Evolutionary conservation across 2,113 vertebrate genomes (phyloP).

Genomic region (Cyphomyrus plagiostoma): DNA sequence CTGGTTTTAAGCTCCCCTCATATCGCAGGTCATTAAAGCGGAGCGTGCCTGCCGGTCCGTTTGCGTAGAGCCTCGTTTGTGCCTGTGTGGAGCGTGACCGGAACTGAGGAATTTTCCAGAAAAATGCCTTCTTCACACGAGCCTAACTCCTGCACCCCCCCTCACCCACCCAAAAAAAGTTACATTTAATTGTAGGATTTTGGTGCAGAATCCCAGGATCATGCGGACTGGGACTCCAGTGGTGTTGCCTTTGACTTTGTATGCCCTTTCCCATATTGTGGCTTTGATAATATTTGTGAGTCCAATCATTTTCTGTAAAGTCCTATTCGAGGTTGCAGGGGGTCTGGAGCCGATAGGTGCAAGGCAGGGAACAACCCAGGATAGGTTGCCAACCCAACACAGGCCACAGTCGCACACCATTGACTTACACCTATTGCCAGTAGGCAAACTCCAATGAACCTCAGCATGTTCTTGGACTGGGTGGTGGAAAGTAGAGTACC

Average conservation of each 20-base stretch:
- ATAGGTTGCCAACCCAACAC: not conserved
- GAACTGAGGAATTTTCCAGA: slow-evolving; percentile 64
- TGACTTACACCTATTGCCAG: not conserved
- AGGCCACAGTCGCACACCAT: not conserved
- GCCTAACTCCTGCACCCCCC: slow-evolving; percentile 20
- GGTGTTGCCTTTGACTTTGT: not conserved
- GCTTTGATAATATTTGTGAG: not conserved
- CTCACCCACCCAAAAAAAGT: slow-evolving; percentile 44
- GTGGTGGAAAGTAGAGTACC: no score
- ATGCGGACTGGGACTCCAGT: not conserved
- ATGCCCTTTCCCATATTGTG: not conserved
- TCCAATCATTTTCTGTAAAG: not conserved
- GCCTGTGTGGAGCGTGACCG: slow-evolving; percentile 67
- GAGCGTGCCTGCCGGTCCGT: slow-evolving; percentile 58
- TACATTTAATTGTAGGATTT: slow-evolving; percentile 63
- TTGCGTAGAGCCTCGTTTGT: slow-evolving; percentile 70
- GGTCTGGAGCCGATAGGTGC: not conserved
- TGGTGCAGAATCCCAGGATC: slow-evolving; percentile 49
- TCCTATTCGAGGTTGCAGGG: not conserved
- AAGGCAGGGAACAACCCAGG: not conserved
- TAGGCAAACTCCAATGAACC: not conserved
- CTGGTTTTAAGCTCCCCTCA: slow-evolving; percentile 66
- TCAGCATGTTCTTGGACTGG: not conserved
- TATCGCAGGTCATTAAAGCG: slow-evolving; percentile 77
- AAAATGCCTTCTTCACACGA: slow-evolving; percentile 67